Evolutionary conservation across 2,888 invertebrate genomes (phyloP), one percentile per base, ranked within the genome.

Genomic region (Temnothorax unifasciatus): DNA sequence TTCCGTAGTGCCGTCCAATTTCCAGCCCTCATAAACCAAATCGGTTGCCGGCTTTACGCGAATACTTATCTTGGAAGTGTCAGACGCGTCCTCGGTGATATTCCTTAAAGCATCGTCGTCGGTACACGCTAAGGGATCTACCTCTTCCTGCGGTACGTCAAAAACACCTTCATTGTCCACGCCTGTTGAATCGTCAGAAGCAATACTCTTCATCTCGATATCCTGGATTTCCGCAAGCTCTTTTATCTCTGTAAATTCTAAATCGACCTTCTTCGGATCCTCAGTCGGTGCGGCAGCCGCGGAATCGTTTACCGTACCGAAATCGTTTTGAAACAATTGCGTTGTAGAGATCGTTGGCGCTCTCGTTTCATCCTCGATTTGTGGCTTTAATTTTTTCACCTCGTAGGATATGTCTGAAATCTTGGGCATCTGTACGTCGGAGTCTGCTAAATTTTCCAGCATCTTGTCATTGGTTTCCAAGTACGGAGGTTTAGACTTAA

Each of bases 61-160:
- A 47, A 94, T 92, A 9, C 92, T 92, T 69, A 90, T 87, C 71
- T 85, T 90, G 1, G 87, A 74, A 9, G 47, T 2, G 18, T 29
- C 47, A 29, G 74, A 69, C 3, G 29, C 66, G 0, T 54, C 63
- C 9, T 88, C 88, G 0, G 13, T 73, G 1, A 84, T 44, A 47
- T 86, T 89, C 25, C 66, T 88, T 18, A 86, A 44, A 5, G 79
- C 38, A 11, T 93, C 92, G 18, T 92, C 91, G 13, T 94, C 94
- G 6, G 93, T 92, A 71, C 92, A 92, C 0, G 94, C 95, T 29
- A 95, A 86, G 57, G 95, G 95, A 92, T 95, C 95, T 13, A 92
- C 91, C 29, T 91, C 95, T 90, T 85, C 92, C 1, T 85, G 57
- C 0, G 88, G 76, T 25, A 88, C 64, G 34, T 89, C 86, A 71